Conservation (phyloP, 2,113 vertebrate species). For the Oophaga pumilio region DNA sequence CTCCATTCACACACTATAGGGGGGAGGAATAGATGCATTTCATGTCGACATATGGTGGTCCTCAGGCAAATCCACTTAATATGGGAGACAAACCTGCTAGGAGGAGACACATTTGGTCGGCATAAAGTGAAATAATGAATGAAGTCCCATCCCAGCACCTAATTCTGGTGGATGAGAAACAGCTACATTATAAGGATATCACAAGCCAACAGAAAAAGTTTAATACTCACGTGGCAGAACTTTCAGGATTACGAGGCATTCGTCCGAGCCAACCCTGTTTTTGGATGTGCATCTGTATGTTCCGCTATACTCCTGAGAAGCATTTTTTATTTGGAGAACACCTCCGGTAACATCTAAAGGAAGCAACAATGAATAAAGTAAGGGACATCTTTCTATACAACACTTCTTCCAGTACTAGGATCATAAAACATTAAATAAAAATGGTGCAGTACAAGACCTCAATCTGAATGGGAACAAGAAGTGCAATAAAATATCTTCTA, state of each 20-base stretch:
- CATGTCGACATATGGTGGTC: neutral
- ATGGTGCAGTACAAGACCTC: too few relatives aligned
- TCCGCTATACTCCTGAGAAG: slow-evolving; percentile 80
- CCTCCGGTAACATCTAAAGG: slow-evolving; percentile 78
- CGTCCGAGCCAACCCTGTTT: slow-evolving; percentile 85
- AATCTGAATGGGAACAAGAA: too few relatives aligned
- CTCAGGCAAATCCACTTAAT: neutral
- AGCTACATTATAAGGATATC: neutral
- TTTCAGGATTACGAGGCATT: slow-evolving; percentile 79
- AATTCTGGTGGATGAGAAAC: neutral
- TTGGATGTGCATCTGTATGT: slow-evolving; percentile 79
- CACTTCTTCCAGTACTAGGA: too few relatives aligned
- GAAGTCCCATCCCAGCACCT: neutral
- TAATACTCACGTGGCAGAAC: slow-evolving; percentile 86
- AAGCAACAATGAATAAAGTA: neutral
- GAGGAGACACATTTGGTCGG: neutral
- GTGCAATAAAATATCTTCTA: too few relatives aligned
- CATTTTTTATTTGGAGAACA: slow-evolving; percentile 83
- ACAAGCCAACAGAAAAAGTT: neutral
- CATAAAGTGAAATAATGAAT: too few relatives aligned
- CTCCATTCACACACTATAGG: neutral
- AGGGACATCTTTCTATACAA: neutral
- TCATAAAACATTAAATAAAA: too few relatives aligned
- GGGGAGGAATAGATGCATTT: neutral
- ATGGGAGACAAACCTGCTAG: neutral